Evolutionary conservation across 2,113 vertebrate species (phyloP).

Genomic region (Myxocyprinus asiaticus): DNA sequence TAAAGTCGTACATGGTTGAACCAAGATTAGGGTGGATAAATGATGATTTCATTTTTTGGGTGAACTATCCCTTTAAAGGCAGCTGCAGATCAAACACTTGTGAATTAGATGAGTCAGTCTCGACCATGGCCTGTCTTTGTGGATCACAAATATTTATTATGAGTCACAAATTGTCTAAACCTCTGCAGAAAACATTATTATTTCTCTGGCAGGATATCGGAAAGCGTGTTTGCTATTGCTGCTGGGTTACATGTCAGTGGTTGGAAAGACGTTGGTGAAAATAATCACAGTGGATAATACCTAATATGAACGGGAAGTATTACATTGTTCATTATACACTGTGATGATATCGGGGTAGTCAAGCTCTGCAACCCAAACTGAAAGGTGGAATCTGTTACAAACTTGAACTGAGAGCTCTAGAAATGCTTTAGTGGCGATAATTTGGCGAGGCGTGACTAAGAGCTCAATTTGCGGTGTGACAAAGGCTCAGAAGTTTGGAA

Average conservation of each 20-base stretch:
- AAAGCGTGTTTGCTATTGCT: constrained; percentile 11
- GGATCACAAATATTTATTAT: constrained; percentile 33
- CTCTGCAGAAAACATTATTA: constrained; percentile 36
- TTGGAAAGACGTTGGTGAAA: constrained; percentile 14
- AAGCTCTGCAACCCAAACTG: not conserved
- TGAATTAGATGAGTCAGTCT: constrained; percentile 38
- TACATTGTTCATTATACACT: constrained; percentile 17
- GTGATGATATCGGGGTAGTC: not conserved
- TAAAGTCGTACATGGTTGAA: too few relatives aligned
- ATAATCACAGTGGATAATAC: constrained; percentile 15
- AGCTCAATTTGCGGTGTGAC: constrained; percentile 45
- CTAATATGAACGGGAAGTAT: constrained; percentile 28
- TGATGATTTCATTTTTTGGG: too few relatives aligned
- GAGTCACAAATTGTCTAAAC: constrained; percentile 35
- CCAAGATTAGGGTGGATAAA: too few relatives aligned
- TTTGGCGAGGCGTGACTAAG: constrained; percentile 3
- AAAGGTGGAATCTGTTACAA: not conserved
- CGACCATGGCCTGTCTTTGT: constrained; percentile 18
- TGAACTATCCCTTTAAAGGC: not conserved
- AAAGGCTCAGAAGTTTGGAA: constrained; percentile 28
- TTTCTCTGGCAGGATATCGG: constrained; percentile 10
- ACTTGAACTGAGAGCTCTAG: not conserved
- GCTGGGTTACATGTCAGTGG: constrained; percentile 1
- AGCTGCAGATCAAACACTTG: constrained; percentile 21
- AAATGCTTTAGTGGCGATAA: constrained; percentile 29